Evolutionary conservation across 2,113 vertebrate species (phyloP), one percentile per base, ranked within the genome.

Genomic region (Mola mola): DNA sequence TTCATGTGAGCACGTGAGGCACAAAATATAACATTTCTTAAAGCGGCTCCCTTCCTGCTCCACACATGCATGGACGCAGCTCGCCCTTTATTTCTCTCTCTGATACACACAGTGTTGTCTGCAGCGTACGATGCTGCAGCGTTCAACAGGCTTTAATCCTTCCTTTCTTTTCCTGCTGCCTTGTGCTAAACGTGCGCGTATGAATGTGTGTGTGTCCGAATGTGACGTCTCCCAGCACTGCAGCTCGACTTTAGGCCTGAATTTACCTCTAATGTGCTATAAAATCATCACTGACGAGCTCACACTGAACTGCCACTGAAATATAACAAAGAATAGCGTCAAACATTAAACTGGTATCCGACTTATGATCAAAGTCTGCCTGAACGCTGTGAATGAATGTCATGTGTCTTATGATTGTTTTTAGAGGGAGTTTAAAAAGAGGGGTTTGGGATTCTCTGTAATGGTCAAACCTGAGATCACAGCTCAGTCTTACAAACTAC

Each of bases 71-170:
- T 61, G 60, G 9, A 71, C 26, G 21, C 48, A 5, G 21, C 57
- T 40, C 2, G 19, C 33, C 46, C 51, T 26, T 38, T 47, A 31
- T 57, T 48, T 15, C 29, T 17, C 12, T 56, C 36, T 38, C 48
- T 13, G 58, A 46, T 7, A 37, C 55, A 41, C 51, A 44, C 44
- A 20, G 46, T 41, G 36, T 16, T 46, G 17, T 63, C n/a, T 13
- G 6, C 8, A 1, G 1, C 7, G 34, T 51, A n/a, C n/a, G 61
- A 75, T 15, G 29, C 59, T 66, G 64, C 53, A 70, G 68, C 62
- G 9, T 67, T 71, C 66, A 25, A 49, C 43, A 33, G 12, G 43
- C 48, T 51, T 69, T 77, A 66, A 88, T 78, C 59, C 70, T 41
- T 16, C 58, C 28, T 38, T 53, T 4, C 8, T 3, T 44, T 58